Evolutionary conservation across 2,888 invertebrate genomes (phyloP).

Genomic region (Dynastes maya): DNA sequence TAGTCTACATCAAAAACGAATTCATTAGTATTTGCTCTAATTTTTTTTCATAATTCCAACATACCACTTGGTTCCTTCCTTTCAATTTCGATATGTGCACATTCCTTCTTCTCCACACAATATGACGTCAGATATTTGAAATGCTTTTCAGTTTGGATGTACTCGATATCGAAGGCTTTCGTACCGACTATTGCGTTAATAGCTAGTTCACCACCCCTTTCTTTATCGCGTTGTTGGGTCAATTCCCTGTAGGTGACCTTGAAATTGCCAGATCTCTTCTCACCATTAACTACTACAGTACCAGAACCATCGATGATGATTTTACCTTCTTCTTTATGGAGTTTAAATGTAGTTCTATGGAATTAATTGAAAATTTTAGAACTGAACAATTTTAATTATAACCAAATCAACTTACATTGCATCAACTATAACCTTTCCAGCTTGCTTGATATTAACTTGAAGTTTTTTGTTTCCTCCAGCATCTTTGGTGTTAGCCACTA

Average conservation of each 20-base stretch:
- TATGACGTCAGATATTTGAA: constrained; percentile 81
- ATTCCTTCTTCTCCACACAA: constrained; percentile 86
- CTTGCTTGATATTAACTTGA: constrained; percentile 77
- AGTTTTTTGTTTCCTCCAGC: constrained; percentile 77
- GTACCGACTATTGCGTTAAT: constrained; percentile 81
- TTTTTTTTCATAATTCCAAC: background rate
- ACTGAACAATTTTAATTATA: background rate
- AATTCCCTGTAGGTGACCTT: constrained; percentile 80
- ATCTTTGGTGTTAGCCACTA: constrained; percentile 78
- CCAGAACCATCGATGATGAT: constrained; percentile 85
- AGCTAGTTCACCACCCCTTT: constrained; percentile 74
- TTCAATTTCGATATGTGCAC: constrained; percentile 82
- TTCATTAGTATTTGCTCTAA: too few relatives aligned
- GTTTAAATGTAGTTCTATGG: constrained; percentile 78
- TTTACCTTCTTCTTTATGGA: constrained; percentile 81
- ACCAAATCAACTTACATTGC: constrained; percentile 74
- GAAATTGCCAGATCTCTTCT: constrained; percentile 81
- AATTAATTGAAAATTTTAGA: background rate
- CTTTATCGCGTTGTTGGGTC: constrained; percentile 75
- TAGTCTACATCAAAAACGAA: constrained; percentile 61
- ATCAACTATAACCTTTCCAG: constrained; percentile 78
- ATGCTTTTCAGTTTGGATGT: constrained; percentile 82
- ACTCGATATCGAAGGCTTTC: constrained; percentile 80
- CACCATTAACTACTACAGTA: constrained; percentile 79
- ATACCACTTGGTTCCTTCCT: constrained; percentile 68